phyloP scores from a whole-genome alignment of 2,888 invertebrate genomes.

The Lithophane leautieri region DNA sequence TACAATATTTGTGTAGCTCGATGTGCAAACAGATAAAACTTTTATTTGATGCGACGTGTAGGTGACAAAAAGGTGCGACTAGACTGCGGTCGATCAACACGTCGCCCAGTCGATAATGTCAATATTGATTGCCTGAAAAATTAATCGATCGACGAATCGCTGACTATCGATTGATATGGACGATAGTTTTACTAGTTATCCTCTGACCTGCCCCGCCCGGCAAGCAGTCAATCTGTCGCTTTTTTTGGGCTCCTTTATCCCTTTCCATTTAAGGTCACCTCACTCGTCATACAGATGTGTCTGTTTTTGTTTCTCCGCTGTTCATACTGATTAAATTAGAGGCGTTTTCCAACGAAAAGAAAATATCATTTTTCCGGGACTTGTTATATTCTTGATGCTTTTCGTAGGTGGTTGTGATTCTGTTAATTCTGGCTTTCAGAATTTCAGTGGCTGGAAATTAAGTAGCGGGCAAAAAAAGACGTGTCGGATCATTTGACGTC shows the following conservation, averaged over 20 bases:
- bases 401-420: no score
- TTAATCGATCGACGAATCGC: neutral
- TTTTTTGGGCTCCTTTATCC: no score
- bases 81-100: neutral
- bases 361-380: no score
- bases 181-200: neutral
- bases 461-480: no score
- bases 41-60: conserved; percentile 57
- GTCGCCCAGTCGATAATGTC: no score
- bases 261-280: neutral
- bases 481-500: no score
- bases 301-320: no score
- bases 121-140: neutral
- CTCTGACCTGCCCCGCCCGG: neutral
- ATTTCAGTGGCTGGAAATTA: no score
- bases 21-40: conserved; percentile 62
- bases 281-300: no score
- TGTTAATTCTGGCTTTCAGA: neutral
- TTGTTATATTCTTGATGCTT: no score
- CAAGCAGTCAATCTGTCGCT: neutral
- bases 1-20: conserved; percentile 59
- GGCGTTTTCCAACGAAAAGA: neutral
- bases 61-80: conserved; percentile 28
- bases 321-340: neutral
- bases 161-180: neutral